Percentiles rank a stretch among this genome's conserved stretches.
Evolutionary conservation across 2,113 vertebrate species (phyloP).

Genomic region (Carassius carassius): DNA sequence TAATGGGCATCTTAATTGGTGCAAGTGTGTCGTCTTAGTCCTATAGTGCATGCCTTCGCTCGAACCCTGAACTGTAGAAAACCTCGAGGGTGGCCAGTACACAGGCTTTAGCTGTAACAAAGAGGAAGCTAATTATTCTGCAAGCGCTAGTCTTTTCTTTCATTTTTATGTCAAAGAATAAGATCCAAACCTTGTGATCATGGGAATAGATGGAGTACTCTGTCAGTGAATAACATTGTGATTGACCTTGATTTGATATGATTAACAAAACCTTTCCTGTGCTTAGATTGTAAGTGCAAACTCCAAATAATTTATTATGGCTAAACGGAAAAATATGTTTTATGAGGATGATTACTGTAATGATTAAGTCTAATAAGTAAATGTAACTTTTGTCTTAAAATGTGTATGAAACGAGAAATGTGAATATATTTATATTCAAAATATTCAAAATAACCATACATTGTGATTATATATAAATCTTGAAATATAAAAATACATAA

Average conservation of each 20-base stretch:
- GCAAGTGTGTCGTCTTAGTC: conserved; percentile 49
- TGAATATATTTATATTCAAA: too few relatives aligned
- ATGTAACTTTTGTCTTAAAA: too few relatives aligned
- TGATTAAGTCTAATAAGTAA: neutral
- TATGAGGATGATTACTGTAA: neutral
- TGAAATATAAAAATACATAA: too few relatives aligned
- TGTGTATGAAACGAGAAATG: too few relatives aligned
- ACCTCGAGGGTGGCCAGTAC: conserved; percentile 43
- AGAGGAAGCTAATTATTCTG: conserved; percentile 31
- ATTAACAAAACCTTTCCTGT: neutral
- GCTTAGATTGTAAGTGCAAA: neutral
- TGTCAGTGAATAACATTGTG: neutral
- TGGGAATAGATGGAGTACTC: neutral
- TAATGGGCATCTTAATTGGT: conserved; percentile 64
- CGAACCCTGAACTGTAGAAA: conserved; percentile 62
- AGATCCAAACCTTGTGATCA: neutral
- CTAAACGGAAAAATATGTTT: neutral
- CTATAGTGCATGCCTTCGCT: conserved; percentile 36
- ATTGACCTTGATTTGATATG: neutral
- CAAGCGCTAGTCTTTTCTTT: neutral
- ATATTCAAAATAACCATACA: too few relatives aligned
- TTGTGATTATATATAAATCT: too few relatives aligned
- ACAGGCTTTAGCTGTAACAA: neutral
- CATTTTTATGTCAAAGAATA: neutral
- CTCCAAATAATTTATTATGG: neutral